Conservation (phyloP, 2,113 vertebrate species). For the Daphoenositta chrysoptera region DNA sequence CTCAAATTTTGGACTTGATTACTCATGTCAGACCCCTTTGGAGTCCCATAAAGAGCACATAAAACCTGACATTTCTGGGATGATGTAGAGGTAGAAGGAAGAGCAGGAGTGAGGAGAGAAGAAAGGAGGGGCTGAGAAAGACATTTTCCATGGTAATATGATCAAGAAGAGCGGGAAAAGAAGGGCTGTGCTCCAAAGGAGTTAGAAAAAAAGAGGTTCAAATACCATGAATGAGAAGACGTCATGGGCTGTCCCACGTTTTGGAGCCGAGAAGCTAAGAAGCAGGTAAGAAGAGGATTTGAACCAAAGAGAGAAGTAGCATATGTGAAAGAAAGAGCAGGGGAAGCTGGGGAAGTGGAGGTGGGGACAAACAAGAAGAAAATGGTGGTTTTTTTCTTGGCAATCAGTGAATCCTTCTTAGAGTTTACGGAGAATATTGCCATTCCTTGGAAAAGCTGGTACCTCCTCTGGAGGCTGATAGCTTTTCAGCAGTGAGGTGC, state of each 20-base stretch:
- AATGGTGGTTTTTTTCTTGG: not conserved
- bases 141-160: not conserved
- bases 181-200: not conserved
- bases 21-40: not conserved
- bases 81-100: not conserved
- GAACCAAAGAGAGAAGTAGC: not conserved
- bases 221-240: not conserved
- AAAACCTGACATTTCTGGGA: not conserved
- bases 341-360: not conserved
- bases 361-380: not conserved
- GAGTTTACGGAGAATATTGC: not conserved
- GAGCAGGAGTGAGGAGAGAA: not conserved
- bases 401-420: not conserved
- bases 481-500: not conserved
- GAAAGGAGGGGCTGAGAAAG: not conserved
- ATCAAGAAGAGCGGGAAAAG: not conserved
- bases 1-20: not conserved
- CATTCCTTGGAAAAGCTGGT: not conserved
- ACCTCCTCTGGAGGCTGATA: not conserved
- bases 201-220: not conserved
- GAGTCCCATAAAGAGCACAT: not conserved
- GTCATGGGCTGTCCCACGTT: not conserved
- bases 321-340: not conserved
- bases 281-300: not conserved
- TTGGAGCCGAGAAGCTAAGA: not conserved